Conservation (phyloP, 2,113 vertebrate genomes). For the Semicossyphus pulcher region DNA sequence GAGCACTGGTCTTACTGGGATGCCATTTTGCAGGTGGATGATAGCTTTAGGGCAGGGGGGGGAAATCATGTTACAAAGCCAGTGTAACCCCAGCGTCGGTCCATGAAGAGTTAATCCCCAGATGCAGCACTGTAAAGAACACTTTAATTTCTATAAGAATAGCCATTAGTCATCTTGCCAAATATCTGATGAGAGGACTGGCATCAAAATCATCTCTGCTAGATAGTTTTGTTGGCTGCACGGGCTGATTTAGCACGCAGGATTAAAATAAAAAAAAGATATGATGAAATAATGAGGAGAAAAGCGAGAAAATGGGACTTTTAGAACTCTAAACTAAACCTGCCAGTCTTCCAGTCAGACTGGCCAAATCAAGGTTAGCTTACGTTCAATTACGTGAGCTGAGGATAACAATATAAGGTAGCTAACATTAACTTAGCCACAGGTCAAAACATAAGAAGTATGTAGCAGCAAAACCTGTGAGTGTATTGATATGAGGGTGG, state of each 20-base stretch:
- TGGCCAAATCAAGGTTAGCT: too few relatives aligned
- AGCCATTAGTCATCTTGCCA: slow-evolving; percentile 36
- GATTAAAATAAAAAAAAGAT: neutral
- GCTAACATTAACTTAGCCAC: too few relatives aligned
- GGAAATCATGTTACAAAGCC: slow-evolving; percentile 11
- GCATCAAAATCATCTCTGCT: slow-evolving; percentile 36
- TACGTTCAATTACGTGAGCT: too few relatives aligned
- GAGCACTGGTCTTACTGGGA: slow-evolving; percentile 38
- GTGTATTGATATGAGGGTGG: too few relatives aligned
- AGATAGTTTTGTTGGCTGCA: neutral
- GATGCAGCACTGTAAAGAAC: slow-evolving; percentile 25
- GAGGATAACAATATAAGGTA: too few relatives aligned
- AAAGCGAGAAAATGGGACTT: neutral
- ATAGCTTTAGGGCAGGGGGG: neutral
- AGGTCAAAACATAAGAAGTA: too few relatives aligned
- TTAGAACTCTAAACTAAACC: neutral
- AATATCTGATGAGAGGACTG: slow-evolving; percentile 38
- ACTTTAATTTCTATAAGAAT: slow-evolving; percentile 31
- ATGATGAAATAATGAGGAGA: neutral
- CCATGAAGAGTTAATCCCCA: slow-evolving; percentile 49
- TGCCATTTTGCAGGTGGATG: slow-evolving; percentile 46
- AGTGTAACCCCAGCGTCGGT: slow-evolving; percentile 24
- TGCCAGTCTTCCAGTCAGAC: neutral
- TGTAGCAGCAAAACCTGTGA: too few relatives aligned
- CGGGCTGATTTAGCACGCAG: neutral